phyloP scores from a whole-genome alignment of 2,888 invertebrate species.

The Brachyptera risi region DNA sequence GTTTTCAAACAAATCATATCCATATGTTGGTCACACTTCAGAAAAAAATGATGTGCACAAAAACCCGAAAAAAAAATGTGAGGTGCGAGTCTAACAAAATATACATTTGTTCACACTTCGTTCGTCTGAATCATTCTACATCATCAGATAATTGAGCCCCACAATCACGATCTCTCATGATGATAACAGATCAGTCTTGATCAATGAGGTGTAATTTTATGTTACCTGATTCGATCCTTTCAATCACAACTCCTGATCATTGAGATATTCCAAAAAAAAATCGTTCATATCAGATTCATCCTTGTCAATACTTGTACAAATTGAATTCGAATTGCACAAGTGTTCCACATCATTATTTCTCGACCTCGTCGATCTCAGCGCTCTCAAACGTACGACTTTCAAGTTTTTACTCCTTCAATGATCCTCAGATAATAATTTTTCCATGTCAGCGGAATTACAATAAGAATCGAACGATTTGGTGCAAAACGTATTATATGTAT shows the following conservation, averaged over 20 bases:
- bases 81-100: too few relatives aligned
- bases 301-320: not conserved
- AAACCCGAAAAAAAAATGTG: too few relatives aligned
- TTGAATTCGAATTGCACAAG: not conserved
- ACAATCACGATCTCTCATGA: too few relatives aligned
- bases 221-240: not conserved
- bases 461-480: constrained; percentile 8
- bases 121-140: too few relatives aligned
- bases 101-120: too few relatives aligned
- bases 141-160: too few relatives aligned
- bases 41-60: too few relatives aligned
- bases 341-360: not conserved
- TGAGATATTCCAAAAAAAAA: not conserved
- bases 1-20: too few relatives aligned
- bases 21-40: too few relatives aligned
- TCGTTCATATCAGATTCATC: not conserved
- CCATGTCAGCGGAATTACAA: constrained; percentile 14
- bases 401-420: not conserved
- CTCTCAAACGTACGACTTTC: not conserved
- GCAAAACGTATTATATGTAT: not conserved
- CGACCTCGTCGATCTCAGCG: not conserved
- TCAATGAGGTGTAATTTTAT: not conserved
- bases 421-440: constrained; percentile 12
- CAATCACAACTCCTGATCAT: not conserved
- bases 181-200: not conserved